Conservation (phyloP, 2,888 invertebrate genomes). For the Psylliodes chrysocephalus region DNA sequence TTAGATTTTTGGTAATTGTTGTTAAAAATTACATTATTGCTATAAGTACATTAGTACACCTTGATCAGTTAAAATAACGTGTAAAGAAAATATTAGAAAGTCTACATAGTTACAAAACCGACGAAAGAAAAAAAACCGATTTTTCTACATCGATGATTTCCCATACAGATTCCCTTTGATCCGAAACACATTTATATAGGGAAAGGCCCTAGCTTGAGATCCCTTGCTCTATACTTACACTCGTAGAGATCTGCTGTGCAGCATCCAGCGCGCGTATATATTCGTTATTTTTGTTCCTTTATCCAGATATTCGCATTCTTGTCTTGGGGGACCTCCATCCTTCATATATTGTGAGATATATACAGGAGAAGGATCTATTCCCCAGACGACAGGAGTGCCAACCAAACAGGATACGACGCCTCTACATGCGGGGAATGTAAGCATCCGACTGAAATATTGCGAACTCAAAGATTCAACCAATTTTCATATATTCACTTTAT, state of each 20-base stretch:
- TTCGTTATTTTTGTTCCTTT: slow-evolving; percentile 62
- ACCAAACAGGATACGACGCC: slow-evolving; percentile 63
- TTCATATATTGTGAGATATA: slow-evolving; percentile 62
- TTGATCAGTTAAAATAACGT: too few relatives aligned
- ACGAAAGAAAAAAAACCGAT: slow-evolving; percentile 25
- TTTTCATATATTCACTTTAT: slow-evolving; percentile 61
- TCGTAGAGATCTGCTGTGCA: slow-evolving; percentile 27
- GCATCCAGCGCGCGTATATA: slow-evolving; percentile 51
- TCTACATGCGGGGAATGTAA: slow-evolving; percentile 57
- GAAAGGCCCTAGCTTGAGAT: slow-evolving; percentile 23
- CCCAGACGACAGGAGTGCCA: slow-evolving; percentile 58
- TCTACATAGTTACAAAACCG: neutral
- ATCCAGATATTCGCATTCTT: slow-evolving; percentile 59
- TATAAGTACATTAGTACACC: too few relatives aligned
- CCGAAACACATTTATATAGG: slow-evolving; percentile 41
- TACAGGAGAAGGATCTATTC: slow-evolving; percentile 53
- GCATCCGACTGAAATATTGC: slow-evolving; percentile 63
- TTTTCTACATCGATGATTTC: slow-evolving; percentile 41
- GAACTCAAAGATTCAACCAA: slow-evolving; percentile 63
- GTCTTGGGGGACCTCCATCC: slow-evolving; percentile 63
- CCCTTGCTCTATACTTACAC: slow-evolving; percentile 34
- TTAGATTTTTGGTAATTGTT: too few relatives aligned
- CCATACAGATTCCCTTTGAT: slow-evolving; percentile 63
- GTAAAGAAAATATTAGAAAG: too few relatives aligned
- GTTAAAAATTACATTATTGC: too few relatives aligned